A percentile compares a stretch with the other conserved stretches of the same genome.
Conservation (phyloP, 2,888 invertebrate genomes). For the Theretra japonica region DNA sequence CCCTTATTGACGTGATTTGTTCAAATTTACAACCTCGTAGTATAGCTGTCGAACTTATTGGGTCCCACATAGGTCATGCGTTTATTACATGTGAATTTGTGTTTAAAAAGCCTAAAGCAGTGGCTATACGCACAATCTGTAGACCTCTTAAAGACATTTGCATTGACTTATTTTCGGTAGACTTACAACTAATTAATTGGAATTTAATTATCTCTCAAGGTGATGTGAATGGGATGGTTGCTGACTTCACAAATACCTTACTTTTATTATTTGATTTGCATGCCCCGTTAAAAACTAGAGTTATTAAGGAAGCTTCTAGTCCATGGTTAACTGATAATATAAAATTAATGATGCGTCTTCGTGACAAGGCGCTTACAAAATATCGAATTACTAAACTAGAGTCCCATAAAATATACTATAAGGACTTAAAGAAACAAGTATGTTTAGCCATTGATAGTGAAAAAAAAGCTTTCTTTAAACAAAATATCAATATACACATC, state of each 20-base stretch:
- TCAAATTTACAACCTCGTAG: conserved; percentile 1
- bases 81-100: conserved; percentile 19
- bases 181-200: neutral
- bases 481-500: neutral
- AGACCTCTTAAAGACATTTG: conserved; percentile 20
- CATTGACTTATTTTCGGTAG: neutral
- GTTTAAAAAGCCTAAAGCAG: conserved; percentile 8
- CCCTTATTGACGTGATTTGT: conserved; percentile 5
- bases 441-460: conserved; percentile 6
- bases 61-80: neutral
- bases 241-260: neutral
- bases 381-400: conserved; percentile 18
- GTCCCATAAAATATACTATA: conserved; percentile 22
- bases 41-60: conserved; percentile 2
- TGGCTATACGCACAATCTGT: neutral
- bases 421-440: conserved; percentile 26
- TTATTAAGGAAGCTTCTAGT: neutral
- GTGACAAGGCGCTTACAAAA: conserved; percentile 3
- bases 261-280: conserved; percentile 15
- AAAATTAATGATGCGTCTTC: conserved; percentile 23
- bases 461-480: conserved; percentile 29
- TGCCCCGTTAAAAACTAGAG: conserved; percentile 18
- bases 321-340: conserved; percentile 33
- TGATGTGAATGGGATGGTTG: conserved; percentile 22
- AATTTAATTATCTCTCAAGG: neutral